These are phyloP conservation scores for Threskiornis aethiopicus DNA, from an alignment of 2,797 vertebrate genomes.

Conservation along the genomic window DNA sequence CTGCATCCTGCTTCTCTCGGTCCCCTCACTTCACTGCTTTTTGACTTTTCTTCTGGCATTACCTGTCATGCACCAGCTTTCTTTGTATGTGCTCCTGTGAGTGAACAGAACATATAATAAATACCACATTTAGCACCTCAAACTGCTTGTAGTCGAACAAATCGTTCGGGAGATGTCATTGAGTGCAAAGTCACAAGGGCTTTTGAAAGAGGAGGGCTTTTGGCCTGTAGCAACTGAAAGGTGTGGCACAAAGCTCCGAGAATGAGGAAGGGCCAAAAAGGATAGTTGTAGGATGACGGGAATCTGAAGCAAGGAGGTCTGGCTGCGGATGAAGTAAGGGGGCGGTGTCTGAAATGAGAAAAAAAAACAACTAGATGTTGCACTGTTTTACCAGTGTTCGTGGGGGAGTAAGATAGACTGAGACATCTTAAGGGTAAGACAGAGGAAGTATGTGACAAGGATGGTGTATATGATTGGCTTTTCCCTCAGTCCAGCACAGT, in stretches of 20 bases:
- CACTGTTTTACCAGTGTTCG: not conserved
- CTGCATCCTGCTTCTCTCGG: not conserved
- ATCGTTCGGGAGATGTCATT: not conserved
- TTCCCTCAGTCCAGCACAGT: not conserved
- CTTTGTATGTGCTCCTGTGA: not conserved
- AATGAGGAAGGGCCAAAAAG: not conserved
- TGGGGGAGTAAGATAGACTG: not conserved
- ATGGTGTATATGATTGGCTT: not conserved
- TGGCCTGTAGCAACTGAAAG: not conserved
- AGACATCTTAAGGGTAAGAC: not conserved
- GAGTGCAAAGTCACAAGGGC: not conserved
- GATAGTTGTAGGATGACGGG: fast-evolving
- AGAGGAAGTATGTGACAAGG: fast-evolving
- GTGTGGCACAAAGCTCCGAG: not conserved
- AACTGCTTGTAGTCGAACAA: not conserved
- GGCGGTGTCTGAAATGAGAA: not conserved
- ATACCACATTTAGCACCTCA: not conserved
- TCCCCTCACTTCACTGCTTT: not conserved
- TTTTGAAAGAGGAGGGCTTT: not conserved
- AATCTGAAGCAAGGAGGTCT: not conserved
- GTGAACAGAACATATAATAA: not conserved
- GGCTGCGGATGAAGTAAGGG: not conserved
- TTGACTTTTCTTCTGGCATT: not conserved
- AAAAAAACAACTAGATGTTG: not conserved
- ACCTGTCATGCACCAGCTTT: not conserved